Percentiles rank a stretch among this genome's conserved stretches.
phyloP scores from a whole-genome alignment of 2,797 vertebrate species.

The Amazonetta brasiliensis region DNA sequence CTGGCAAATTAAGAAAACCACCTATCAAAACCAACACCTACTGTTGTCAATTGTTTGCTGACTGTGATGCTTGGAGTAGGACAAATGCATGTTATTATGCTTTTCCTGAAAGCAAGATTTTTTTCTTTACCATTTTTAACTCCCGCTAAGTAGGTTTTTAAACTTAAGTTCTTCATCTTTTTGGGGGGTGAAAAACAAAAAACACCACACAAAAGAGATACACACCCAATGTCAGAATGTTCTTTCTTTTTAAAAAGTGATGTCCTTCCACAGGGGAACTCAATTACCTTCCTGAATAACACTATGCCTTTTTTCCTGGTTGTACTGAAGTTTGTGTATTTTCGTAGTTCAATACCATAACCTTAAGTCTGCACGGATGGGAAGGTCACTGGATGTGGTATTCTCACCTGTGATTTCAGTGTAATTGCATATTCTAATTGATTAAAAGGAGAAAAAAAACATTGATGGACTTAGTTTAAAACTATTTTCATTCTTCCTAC shows the following conservation, averaged over 20 bases:
- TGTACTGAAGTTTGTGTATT: background rate
- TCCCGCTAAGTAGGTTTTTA: background rate
- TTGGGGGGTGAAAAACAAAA: background rate
- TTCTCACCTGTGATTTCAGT: background rate
- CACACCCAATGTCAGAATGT: background rate
- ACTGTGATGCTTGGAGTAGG: background rate
- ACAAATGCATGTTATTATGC: fast-evolving
- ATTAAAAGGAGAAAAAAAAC: background rate
- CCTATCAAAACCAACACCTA: background rate
- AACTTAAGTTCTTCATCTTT: background rate
- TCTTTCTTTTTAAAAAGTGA: background rate
- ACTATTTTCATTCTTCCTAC: background rate
- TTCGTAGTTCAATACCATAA: background rate
- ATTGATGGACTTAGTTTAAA: background rate
- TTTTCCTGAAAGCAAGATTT: background rate
- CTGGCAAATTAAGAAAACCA: background rate
- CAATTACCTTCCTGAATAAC: background rate
- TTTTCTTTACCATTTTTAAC: background rate
- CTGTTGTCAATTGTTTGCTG: background rate
- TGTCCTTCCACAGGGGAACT: background rate
- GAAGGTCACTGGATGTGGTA: background rate
- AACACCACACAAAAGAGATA: fast-evolving
- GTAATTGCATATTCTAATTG: background rate
- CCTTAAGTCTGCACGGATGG: fast-evolving
- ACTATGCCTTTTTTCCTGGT: background rate